These are phyloP conservation scores for Damaliscus lunatus DNA, from an alignment of 2,113 vertebrate genomes.

Conservation along the genomic window DNA sequence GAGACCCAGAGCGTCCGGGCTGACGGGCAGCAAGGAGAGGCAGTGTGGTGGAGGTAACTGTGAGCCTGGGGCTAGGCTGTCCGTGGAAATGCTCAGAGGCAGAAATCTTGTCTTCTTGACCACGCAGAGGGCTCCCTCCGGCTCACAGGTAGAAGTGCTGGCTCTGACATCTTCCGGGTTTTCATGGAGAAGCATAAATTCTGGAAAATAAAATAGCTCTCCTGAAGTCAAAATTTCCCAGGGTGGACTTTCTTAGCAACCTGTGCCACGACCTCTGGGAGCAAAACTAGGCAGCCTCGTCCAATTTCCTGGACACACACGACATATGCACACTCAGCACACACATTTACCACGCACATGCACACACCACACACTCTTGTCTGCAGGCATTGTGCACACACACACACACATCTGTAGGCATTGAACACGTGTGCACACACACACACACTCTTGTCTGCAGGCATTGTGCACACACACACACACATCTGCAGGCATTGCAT, in stretches of 20 bases:
- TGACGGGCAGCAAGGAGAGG: background rate
- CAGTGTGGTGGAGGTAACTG: rapidly evolving
- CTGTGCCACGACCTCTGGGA: rapidly evolving
- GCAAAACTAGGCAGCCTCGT: rapidly evolving
- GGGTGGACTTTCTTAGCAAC: background rate
- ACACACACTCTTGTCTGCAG: too few relatives aligned
- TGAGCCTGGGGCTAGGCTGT: rapidly evolving
- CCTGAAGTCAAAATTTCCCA: background rate
- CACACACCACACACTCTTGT: background rate
- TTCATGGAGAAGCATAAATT: background rate
- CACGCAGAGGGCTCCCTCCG: background rate
- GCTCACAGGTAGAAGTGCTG: rapidly evolving
- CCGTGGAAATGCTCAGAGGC: rapidly evolving
- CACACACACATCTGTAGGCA: too few relatives aligned
- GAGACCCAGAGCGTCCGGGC: background rate
- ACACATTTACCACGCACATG: background rate
- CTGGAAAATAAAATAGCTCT: background rate
- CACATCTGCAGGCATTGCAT: too few relatives aligned
- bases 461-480: too few relatives aligned
- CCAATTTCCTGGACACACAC: background rate
- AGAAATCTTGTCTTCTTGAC: rapidly evolving
- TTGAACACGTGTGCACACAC: too few relatives aligned
- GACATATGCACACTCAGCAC: rapidly evolving
- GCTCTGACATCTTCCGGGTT: rapidly evolving
- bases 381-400: background rate